Evolutionary conservation across 2,888 invertebrate species (phyloP).

Genomic region (Pharmacophagus antenor): DNA sequence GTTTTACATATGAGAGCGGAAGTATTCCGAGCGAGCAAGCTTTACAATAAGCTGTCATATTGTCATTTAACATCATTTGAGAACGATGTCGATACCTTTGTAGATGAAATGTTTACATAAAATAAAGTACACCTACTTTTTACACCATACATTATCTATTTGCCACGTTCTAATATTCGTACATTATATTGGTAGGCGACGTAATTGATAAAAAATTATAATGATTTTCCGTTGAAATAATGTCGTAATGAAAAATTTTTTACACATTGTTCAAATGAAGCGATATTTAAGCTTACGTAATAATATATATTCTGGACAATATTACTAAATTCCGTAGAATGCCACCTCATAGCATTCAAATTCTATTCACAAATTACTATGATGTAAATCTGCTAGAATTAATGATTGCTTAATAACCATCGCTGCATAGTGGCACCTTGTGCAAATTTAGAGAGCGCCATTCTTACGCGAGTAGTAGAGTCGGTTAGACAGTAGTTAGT

Average conservation of each 20-base stretch:
- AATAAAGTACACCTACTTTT: no score
- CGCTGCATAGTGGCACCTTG: conserved; percentile 5
- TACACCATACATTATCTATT: no score
- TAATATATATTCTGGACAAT: neutral
- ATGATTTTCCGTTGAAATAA: no score
- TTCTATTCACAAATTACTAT: neutral
- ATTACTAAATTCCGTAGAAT: neutral
- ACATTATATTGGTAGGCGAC: no score
- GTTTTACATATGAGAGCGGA: no score
- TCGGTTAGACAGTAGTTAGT: conserved; percentile 12
- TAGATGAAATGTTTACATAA: no score
- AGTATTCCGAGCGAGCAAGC: no score
- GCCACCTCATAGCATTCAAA: neutral
- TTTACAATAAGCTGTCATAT: no score
- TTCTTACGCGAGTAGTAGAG: conserved; percentile 24
- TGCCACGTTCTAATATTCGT: no score
- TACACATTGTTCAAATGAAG: neutral
- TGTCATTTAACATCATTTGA: no score
- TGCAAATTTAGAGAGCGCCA: conserved; percentile 15
- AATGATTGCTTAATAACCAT: conserved; percentile 18
- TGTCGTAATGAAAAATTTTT: neutral
- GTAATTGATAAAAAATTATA: no score
- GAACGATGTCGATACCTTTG: no score
- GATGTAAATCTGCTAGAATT: conserved; percentile 10
- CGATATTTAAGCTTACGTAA: neutral